phyloP scores from a whole-genome alignment of 92 coral and sea anemone species.

The Montipora capitata region DNA sequence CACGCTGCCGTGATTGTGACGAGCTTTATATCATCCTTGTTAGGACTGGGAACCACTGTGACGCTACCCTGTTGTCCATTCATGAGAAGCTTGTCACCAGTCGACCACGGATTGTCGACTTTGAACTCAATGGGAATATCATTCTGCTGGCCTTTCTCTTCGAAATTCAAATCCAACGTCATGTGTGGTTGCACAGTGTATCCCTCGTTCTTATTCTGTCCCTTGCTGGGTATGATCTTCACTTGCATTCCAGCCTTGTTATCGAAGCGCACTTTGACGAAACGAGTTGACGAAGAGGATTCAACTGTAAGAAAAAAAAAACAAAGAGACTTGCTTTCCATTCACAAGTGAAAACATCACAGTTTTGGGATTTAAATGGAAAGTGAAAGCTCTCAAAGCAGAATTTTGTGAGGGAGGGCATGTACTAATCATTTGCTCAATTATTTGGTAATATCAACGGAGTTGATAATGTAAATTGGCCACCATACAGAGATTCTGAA shows the following conservation, averaged over 20 bases:
- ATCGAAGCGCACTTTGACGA: constrained; percentile 95
- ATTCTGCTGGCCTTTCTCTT: constrained; percentile 94
- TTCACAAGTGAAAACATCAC: too few relatives aligned
- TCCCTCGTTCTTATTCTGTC: constrained; percentile 92
- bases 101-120: constrained; percentile 85
- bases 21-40: constrained; percentile 64
- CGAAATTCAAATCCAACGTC: constrained; percentile 93
- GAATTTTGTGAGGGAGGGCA: too few relatives aligned
- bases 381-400: too few relatives aligned
- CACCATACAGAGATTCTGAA: too few relatives aligned
- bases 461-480: too few relatives aligned
- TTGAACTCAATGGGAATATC: constrained; percentile 94
- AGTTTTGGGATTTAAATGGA: too few relatives aligned
- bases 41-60: constrained; percentile 86
- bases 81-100: constrained; percentile 77
- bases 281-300: constrained; percentile 92
- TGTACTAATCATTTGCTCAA: too few relatives aligned
- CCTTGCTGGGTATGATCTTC: constrained; percentile 93
- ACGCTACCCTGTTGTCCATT: constrained; percentile 89
- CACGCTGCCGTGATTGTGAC: constrained; percentile 84
- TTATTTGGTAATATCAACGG: too few relatives aligned
- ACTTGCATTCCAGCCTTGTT: constrained; percentile 94
- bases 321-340: too few relatives aligned
- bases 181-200: constrained; percentile 96
- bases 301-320: constrained; percentile 52